Conservation (phyloP, 2,888 invertebrate genomes). For the Venustoraphidia nigricollis region DNA sequence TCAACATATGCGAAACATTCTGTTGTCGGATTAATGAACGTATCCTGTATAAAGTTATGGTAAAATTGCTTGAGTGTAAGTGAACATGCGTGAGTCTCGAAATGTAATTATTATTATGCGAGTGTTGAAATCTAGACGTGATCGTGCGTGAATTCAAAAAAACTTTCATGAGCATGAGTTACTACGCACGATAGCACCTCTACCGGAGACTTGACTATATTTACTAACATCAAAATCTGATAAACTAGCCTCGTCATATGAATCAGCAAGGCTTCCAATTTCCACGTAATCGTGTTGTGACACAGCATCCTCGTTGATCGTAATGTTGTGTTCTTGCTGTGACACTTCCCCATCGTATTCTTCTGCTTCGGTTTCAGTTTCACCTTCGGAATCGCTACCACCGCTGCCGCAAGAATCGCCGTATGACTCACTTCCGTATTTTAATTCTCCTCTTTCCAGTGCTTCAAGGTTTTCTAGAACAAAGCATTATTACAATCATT, state of each 20-base stretch:
- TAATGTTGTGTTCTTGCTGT: slow-evolving; percentile 23
- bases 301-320: slow-evolving; percentile 29
- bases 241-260: slow-evolving; percentile 5
- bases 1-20: too few relatives aligned
- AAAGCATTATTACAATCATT: not conserved
- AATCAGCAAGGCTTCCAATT: slow-evolving; percentile 6
- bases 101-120: too few relatives aligned
- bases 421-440: slow-evolving; percentile 43
- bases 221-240: slow-evolving; percentile 2
- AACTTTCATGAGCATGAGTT: too few relatives aligned
- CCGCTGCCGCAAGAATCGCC: slow-evolving; percentile 45
- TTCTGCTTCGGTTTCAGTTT: slow-evolving; percentile 32
- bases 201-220: too few relatives aligned
- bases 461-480: slow-evolving; percentile 59
- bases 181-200: too few relatives aligned
- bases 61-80: too few relatives aligned
- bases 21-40: too few relatives aligned
- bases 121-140: too few relatives aligned
- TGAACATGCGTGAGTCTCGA: too few relatives aligned
- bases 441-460: slow-evolving; percentile 77
- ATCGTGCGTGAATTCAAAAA: too few relatives aligned
- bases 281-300: slow-evolving; percentile 13
- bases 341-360: slow-evolving; percentile 35
- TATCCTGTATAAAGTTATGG: too few relatives aligned
- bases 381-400: slow-evolving; percentile 46